Base-by-base conservation (phyloP, 2,797 vertebrate species). In the Protosalanx chinensis region DNA sequence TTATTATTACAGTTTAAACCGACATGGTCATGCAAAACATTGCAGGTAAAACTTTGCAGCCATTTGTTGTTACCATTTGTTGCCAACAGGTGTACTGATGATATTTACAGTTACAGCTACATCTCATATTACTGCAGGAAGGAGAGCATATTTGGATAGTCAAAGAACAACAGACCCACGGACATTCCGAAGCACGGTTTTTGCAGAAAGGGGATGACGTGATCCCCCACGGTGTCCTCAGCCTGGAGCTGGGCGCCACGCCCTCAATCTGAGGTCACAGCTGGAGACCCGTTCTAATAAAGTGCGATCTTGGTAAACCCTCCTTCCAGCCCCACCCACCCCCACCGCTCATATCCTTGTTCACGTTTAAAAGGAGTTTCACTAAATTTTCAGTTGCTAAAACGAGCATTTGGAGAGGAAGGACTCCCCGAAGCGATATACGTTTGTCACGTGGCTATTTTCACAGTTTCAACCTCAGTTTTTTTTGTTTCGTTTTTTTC, bases 11-110 rank as follows among this genome's bases (percentile, higher is more conserved):
- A 60, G 58, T 6, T 60, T 60, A 3, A 60, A 60, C 37, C 23
- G 37, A 65, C 30, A 87, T 83, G 72, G 71, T 92, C 91, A 91
- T 92, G 91, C 91, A 90, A 75, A 84, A 87, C 80, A 74, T 75
- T 80, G 86, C 77, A 74, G 86, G 81, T 77, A 76, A 74, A 79
- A 80, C 71, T 67, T 63, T 75, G 79, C 80, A 81, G 74, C 79
- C 81, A 77, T 79, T 75, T 56, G 66, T 74, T 78, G 84, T 83
- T 76, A 76, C 71, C 72, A n/a, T n/a, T n/a, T n/a, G 73, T 72
- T 79, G 70, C 80, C 80, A 81, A 81, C 76, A 86, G 84, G 80
- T 85, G 81, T 76, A 84, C 64, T 80, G 70, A 70, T 71, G 15
- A 15, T 78, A 85, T 73, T 77, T 76, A 87, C 85, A 81, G 57